Percentiles rank a stretch among this genome's conserved stretches.
phyloP scores from a whole-genome alignment of 2,797 vertebrate species.

The Ctenopoma kingsleyae region DNA sequence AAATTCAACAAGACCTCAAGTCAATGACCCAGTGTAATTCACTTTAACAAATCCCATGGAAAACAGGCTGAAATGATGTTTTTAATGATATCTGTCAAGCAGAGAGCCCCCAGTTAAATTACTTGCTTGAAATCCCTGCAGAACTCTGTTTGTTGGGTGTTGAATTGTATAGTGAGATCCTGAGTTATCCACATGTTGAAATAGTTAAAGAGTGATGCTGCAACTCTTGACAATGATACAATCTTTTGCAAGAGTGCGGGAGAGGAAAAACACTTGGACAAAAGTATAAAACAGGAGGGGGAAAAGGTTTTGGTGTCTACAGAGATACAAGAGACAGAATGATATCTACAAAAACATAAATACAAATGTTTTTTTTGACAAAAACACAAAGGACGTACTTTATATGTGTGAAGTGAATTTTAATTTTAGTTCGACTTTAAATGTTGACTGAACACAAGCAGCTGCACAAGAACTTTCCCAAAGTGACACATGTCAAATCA shows the following conservation, averaged over 20 bases:
- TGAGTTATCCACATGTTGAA: conserved; percentile 23
- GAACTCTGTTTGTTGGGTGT: neutral
- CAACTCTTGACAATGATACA: conserved; percentile 17
- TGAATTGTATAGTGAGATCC: neutral
- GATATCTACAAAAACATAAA: neutral
- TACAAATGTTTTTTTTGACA: no score
- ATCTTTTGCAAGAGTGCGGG: conserved; percentile 10
- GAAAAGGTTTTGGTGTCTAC: neutral
- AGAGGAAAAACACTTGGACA: conserved; percentile 6
- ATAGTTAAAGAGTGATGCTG: conserved; percentile 23
- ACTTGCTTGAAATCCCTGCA: conserved; percentile 2
- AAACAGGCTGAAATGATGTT: conserved; percentile 10
- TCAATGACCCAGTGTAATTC: conserved; percentile 19
- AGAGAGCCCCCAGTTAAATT: conserved; percentile 1
- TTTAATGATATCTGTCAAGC: conserved; percentile 23
- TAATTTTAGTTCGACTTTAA: no score
- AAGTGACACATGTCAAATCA: no score
- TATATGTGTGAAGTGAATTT: no score
- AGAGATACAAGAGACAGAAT: neutral
- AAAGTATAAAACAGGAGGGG: conserved; percentile 6
- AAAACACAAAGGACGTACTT: no score
- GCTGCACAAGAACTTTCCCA: no score
- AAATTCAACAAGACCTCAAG: conserved; percentile 14
- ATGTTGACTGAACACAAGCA: no score
- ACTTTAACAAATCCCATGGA: conserved; percentile 2